Evolutionary conservation across 2,888 invertebrate species (phyloP).

Genomic region (Agonopterix alstromeriana): DNA sequence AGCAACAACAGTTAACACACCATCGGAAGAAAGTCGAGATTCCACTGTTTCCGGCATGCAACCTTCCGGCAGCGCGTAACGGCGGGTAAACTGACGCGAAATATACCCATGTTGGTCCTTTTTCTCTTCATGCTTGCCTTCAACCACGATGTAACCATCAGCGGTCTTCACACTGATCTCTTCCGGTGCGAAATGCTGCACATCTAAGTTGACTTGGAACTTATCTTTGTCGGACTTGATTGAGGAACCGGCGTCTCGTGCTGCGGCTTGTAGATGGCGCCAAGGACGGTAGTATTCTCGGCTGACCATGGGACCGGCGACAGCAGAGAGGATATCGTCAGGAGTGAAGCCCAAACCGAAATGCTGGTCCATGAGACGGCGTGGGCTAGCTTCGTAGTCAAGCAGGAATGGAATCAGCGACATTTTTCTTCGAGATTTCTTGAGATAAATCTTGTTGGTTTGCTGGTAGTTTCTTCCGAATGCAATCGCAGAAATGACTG

Average conservation of each 20-base stretch:
- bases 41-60: conserved; percentile 82
- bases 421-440: conserved; percentile 36
- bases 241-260: conserved; percentile 66
- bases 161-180: conserved; percentile 86
- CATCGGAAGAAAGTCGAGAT: conserved; percentile 87
- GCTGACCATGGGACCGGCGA: conserved; percentile 31
- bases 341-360: conserved; percentile 69
- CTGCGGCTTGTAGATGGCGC: conserved; percentile 63
- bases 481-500: neutral
- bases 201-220: conserved; percentile 83
- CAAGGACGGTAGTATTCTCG: conserved; percentile 60
- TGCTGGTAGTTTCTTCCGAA: neutral
- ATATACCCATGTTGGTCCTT: conserved; percentile 85
- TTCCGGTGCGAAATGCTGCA: conserved; percentile 85
- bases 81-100: conserved; percentile 81
- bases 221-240: conserved; percentile 72
- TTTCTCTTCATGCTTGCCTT: conserved; percentile 88
- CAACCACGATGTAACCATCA: conserved; percentile 81
- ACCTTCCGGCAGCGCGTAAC: conserved; percentile 83
- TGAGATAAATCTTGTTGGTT: conserved; percentile 1
- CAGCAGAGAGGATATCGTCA: conserved; percentile 55
- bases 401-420: conserved; percentile 66
- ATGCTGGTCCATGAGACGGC: conserved; percentile 69
- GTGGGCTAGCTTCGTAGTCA: conserved; percentile 56
- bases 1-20: conserved; percentile 82